Evolutionary conservation across 2,797 vertebrate species (phyloP), one percentile per base, ranked within the genome.

Genomic region (Pterois miles): DNA sequence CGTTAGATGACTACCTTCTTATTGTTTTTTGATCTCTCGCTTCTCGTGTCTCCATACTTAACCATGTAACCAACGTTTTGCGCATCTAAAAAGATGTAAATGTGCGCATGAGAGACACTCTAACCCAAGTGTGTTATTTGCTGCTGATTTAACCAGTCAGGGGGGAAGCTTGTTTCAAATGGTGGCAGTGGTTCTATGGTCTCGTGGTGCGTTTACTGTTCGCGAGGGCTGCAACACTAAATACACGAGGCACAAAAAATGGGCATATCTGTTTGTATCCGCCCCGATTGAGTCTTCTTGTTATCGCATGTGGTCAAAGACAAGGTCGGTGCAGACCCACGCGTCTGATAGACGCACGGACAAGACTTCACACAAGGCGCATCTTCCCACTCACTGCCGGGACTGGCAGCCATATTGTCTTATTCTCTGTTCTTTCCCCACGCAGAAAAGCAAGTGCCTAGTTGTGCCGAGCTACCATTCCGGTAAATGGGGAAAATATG

Each of bases 391-490:
- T 80, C 88, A 74, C 70, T 50, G 4, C 71, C 65, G 16, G 8
- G 69, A 65, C 43, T 83, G 87, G 87, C 91, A 83, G 93, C 93
- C 91, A 92, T 93, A 80, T 92, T 92, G 90, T 90, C 77, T 82
- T 29, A 48, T 56, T 67, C 65, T 16, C 12, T 76, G 33, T 68
- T 75, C 52, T 62, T 58, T 27, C 14, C 82, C 74, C 73, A 80
- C 62, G 69, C 69, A 76, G 54, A 57, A 22, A 56, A 4, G 31
- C 8, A 22, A 2, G 8, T 8, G 60, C 16, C 16, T 2, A 7
- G 68, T 46, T 11, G n/a, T 23, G 20, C 18, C 4, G 36, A 16
- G 34, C 9, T 23, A 54, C 6, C 10, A 20, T 50, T 25, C 31
- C 4, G 16, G 7, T 13, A 20, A 38, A 29, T 8, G 2, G 2